phyloP scores from a whole-genome alignment of 2,113 vertebrate species.

The Delphinapterus leucas region DNA sequence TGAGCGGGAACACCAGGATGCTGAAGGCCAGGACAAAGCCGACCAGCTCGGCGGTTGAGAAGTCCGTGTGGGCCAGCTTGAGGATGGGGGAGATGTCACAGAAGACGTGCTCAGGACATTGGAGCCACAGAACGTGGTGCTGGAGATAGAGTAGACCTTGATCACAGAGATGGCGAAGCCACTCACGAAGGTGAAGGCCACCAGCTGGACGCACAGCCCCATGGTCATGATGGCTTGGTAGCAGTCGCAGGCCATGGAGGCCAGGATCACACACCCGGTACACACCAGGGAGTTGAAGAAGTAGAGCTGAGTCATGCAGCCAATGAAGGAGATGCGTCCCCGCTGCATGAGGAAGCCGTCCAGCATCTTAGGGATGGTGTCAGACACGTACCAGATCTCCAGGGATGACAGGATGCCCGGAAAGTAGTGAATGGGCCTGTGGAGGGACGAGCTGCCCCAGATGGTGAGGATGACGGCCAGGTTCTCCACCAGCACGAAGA shows the following conservation, averaged over 20 bases:
- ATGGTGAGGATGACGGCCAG: conserved; percentile 51
- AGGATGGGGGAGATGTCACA: conserved; percentile 78
- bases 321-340: conserved; percentile 68
- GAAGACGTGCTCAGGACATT: conserved; percentile 75
- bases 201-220: not conserved
- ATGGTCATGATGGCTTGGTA: conserved; percentile 56
- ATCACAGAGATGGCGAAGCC: conserved; percentile 62
- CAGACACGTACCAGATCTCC: conserved; percentile 56
- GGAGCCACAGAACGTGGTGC: conserved; percentile 64
- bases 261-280: conserved; percentile 69
- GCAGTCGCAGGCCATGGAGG: conserved; percentile 61
- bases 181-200: conserved; percentile 48
- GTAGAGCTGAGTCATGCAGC: conserved; percentile 73
- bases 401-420: conserved; percentile 32
- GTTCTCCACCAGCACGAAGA: conserved; percentile 62
- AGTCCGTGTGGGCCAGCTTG: conserved; percentile 74
- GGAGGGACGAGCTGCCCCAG: conserved; percentile 27
- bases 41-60: conserved; percentile 39
- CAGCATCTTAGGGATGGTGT: conserved; percentile 67
- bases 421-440: conserved; percentile 74
- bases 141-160: conserved; percentile 71
- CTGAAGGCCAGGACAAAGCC: conserved; percentile 74
- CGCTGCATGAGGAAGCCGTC: conserved; percentile 46
- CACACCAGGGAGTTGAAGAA: conserved; percentile 74
- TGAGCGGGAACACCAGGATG: conserved; percentile 68